Percentiles rank a stretch among this genome's conserved stretches.
Evolutionary conservation across 1,140 invertebrate genomes (phyloP).

Genomic region (Lepidurus apus): DNA sequence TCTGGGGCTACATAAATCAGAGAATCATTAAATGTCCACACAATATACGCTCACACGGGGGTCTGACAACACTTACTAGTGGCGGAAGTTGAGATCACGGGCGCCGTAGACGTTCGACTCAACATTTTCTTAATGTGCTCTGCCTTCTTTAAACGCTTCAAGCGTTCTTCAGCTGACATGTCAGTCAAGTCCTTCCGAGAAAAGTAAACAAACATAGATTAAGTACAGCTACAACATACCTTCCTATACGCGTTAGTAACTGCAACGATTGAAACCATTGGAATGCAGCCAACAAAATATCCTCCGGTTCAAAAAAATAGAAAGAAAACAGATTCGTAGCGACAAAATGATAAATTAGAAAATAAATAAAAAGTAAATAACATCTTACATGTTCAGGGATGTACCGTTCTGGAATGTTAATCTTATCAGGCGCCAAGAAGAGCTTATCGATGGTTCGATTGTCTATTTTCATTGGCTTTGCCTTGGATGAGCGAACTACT

Average conservation of each 20-base stretch:
- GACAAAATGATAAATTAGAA: background rate
- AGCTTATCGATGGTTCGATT: slow-evolving; percentile 77
- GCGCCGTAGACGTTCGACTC: slow-evolving; percentile 54
- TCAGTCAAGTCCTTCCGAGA: slow-evolving; percentile 47
- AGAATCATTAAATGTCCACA: background rate
- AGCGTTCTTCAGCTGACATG: slow-evolving; percentile 71
- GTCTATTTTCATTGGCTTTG: slow-evolving; percentile 52
- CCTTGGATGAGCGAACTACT: slow-evolving; percentile 72
- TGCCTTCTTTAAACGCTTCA: slow-evolving; percentile 73
- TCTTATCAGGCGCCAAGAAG: slow-evolving; percentile 79
- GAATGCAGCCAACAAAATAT: background rate
- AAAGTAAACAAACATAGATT: slow-evolving; percentile 26
- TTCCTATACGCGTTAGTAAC: too few species aligned
- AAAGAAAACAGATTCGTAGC: background rate
- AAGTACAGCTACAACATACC: background rate
- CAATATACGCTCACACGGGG: background rate
- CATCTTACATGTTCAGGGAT: slow-evolving; percentile 70
- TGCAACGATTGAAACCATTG: background rate
- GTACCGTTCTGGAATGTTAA: slow-evolving; percentile 83
- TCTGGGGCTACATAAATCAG: background rate
- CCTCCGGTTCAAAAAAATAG: background rate
- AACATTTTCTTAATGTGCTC: slow-evolving; percentile 88
- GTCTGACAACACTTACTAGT: slow-evolving; percentile 25
- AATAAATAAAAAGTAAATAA: background rate
- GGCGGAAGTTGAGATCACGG: slow-evolving; percentile 29